Evolutionary conservation across 2,888 invertebrate species (phyloP).

Genomic region (Clostera curtula): DNA sequence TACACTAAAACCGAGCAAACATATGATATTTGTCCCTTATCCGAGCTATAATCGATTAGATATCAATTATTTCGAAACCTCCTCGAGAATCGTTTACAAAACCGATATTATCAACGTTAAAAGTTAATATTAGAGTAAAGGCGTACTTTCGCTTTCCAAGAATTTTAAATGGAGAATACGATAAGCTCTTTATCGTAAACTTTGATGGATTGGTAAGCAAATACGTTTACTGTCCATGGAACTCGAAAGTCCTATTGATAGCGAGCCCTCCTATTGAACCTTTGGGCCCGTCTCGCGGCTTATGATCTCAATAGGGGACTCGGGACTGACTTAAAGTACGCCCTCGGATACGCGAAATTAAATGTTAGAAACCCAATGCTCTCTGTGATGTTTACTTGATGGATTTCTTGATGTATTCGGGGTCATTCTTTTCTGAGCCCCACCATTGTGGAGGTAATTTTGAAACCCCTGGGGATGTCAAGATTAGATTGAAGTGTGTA

Average conservation of each 20-base stretch:
- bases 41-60: too few species aligned
- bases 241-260: slow-evolving; percentile 40
- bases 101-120: neutral
- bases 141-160: neutral
- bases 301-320: slow-evolving; percentile 31
- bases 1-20: too few species aligned
- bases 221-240: slow-evolving; percentile 33
- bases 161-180: slow-evolving; percentile 10
- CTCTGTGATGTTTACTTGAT: slow-evolving; percentile 3
- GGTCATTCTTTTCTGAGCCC: too few species aligned
- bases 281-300: slow-evolving; percentile 24
- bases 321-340: slow-evolving; percentile 23
- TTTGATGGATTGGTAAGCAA: slow-evolving; percentile 39
- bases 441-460: too few species aligned
- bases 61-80: too few species aligned
- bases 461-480: too few species aligned
- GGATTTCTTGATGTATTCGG: slow-evolving; percentile 2
- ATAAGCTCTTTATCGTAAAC: slow-evolving; percentile 30
- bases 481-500: too few species aligned
- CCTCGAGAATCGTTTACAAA: neutral
- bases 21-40: too few species aligned
- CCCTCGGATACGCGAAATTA: slow-evolving; percentile 18
- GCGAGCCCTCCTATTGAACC: slow-evolving; percentile 30
- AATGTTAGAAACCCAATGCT: slow-evolving; percentile 16
- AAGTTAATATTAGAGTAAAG: slow-evolving; percentile 1